Conservation (phyloP, 1,140 invertebrate genomes). For the Colletes latitarsis region DNA sequence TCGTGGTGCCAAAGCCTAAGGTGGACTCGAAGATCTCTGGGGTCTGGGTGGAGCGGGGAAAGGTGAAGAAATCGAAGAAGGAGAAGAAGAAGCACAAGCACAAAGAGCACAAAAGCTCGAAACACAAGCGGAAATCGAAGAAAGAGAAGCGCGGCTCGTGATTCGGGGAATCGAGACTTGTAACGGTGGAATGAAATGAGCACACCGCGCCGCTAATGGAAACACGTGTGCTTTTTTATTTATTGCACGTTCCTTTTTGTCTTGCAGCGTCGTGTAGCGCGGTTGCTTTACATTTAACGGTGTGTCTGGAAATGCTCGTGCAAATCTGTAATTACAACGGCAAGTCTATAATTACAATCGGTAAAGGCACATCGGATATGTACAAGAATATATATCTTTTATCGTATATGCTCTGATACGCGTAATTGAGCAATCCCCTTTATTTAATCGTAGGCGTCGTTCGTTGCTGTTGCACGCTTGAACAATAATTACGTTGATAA, state of each 20-base stretch:
- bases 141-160: constrained; percentile 68
- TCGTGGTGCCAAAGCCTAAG: constrained; percentile 56
- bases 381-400: constrained; percentile 31
- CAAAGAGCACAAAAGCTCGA: constrained; percentile 69
- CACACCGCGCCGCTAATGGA: not conserved
- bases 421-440: constrained; percentile 42
- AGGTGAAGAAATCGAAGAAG: constrained; percentile 76
- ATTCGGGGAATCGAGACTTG: not conserved
- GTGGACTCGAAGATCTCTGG: constrained; percentile 52
- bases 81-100: constrained; percentile 80
- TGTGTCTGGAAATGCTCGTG: constrained; percentile 21
- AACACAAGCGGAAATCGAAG: constrained; percentile 69
- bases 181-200: constrained; percentile 4
- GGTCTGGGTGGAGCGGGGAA: constrained; percentile 76
- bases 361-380: constrained; percentile 28
- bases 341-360: constrained; percentile 16
- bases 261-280: not conserved
- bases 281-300: constrained; percentile 14
- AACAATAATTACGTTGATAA: constrained; percentile 12
- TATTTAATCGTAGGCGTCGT: constrained; percentile 24
- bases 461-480: constrained; percentile 19
- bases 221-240: constrained; percentile 11
- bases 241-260: constrained; percentile 13
- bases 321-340: constrained; percentile 7
- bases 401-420: constrained; percentile 19